Conservation (phyloP, 2,888 invertebrate species). For the Yponomeuta evonymella region DNA sequence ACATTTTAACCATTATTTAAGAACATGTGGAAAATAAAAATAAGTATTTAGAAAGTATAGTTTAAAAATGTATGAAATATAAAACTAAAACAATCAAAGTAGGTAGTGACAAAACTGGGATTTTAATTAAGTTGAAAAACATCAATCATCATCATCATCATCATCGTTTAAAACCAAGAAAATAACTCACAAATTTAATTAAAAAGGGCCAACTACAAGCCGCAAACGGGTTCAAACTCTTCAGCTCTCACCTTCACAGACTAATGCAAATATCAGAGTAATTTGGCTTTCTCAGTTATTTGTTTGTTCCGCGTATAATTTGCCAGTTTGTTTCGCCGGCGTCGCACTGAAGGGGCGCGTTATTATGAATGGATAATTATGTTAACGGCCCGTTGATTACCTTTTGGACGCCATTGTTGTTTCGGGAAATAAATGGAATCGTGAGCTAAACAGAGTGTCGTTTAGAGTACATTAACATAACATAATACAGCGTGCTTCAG, state of each 20-base stretch:
- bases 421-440: not conserved
- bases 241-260: not conserved
- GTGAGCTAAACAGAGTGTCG: not conserved
- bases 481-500: too few relatives aligned
- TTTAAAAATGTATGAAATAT: too few relatives aligned
- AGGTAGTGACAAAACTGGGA: too few relatives aligned
- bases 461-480: not conserved
- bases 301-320: not conserved
- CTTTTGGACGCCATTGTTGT: not conserved
- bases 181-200: not conserved
- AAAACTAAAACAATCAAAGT: too few relatives aligned
- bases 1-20: too few relatives aligned
- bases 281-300: not conserved
- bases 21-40: too few relatives aligned
- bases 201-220: not conserved
- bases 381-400: not conserved
- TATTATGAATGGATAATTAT: slow-evolving; percentile 2
- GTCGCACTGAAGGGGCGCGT: not conserved
- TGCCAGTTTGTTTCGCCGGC: not conserved
- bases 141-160: too few relatives aligned
- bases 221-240: not conserved
- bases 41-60: too few relatives aligned
- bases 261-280: slow-evolving; percentile 1
- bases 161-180: too few relatives aligned
- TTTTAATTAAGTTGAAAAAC: too few relatives aligned